These are phyloP conservation scores for Bubo scandiacus DNA, from an alignment of 2,113 vertebrate species.

Conservation along the genomic window DNA sequence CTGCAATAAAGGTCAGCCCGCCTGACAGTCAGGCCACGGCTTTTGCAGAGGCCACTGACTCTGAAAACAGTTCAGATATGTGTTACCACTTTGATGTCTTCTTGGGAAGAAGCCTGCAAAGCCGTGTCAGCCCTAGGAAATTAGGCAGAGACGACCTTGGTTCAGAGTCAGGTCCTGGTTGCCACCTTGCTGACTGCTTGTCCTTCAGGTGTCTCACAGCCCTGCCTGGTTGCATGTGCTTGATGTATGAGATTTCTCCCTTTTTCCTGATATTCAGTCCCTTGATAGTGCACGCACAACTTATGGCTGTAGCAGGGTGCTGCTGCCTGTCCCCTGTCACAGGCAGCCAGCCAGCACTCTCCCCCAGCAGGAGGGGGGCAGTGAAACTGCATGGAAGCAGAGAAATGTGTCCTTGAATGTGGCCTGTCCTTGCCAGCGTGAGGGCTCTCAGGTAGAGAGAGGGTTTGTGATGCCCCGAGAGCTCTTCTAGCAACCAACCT, in stretches of 20 bases:
- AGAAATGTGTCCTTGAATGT: not conserved
- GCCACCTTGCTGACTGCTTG: not conserved
- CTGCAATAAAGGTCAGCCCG: not conserved
- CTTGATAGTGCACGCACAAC: accelerated
- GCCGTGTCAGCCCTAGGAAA: not conserved
- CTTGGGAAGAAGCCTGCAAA: not conserved
- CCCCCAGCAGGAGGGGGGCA: accelerated
- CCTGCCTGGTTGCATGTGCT: not conserved
- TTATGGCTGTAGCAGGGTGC: accelerated
- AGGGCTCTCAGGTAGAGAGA: not conserved
- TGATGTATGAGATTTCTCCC: not conserved
- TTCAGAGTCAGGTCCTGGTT: not conserved
- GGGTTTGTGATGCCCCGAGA: not conserved
- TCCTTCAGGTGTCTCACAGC: not conserved
- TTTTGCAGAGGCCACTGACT: not conserved
- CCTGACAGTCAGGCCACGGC: not conserved
- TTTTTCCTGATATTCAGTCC: not conserved
- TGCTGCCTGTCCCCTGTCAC: not conserved
- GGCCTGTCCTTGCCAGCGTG: accelerated
- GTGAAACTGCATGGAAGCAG: not conserved
- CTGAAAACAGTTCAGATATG: not conserved
- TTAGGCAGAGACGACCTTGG: not conserved
- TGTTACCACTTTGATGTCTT: not conserved
- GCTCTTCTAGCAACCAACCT: not conserved
- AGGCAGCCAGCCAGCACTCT: accelerated